These are phyloP conservation scores for Procambarus clarkii DNA, from an alignment of 1,140 invertebrate genomes.

Conservation along the genomic window DNA sequence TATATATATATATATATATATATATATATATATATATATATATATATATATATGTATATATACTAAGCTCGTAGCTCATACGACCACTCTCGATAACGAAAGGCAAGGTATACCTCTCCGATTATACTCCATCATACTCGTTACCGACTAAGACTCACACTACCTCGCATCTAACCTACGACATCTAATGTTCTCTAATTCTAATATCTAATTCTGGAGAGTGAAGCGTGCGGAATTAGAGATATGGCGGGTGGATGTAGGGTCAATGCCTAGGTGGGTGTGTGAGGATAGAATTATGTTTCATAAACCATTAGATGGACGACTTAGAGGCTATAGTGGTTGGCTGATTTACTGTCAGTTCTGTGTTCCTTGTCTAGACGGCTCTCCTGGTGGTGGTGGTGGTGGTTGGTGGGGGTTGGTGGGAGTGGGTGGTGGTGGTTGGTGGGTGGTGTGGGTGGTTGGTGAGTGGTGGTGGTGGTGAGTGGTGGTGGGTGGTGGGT, in stretches of 20 bases:
- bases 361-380: too few species aligned
- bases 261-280: not conserved
- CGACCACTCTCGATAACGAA: too few species aligned
- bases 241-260: not conserved
- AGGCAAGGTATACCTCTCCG: too few species aligned
- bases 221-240: slow-evolving; percentile 3
- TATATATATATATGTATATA: too few species aligned
- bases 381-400: not conserved
- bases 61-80: too few species aligned
- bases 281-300: not conserved
- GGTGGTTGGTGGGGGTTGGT: not conserved
- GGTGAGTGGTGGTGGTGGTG: too few species aligned
- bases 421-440: not conserved
- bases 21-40: too few species aligned
- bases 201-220: not conserved
- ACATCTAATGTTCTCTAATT: slow-evolving; percentile 1
- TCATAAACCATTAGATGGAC: not conserved
- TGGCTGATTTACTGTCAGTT: not conserved
- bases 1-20: too few species aligned
- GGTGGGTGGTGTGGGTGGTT: too few species aligned
- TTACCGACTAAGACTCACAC: not conserved
- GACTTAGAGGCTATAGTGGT: not conserved
- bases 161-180: not conserved
- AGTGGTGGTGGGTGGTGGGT: too few species aligned
- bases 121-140: not conserved